Percentiles rank a stretch among this genome's conserved stretches.
Evolutionary conservation across 2,888 invertebrate genomes (phyloP).

Genomic region (Spodoptera exigua): DNA sequence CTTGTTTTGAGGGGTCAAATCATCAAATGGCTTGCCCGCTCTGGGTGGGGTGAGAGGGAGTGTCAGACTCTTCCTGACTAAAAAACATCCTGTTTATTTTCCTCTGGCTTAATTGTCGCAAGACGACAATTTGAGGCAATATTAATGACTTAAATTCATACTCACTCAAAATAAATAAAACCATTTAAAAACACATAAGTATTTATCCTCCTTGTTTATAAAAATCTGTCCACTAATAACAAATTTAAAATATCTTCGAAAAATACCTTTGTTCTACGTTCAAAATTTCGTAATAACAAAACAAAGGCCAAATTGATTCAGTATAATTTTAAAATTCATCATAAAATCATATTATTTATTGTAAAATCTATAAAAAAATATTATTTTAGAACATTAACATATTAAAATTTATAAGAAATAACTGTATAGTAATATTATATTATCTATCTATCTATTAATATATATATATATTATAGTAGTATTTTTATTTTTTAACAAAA

Average conservation of each 20-base stretch:
- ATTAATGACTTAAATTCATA: too few species aligned
- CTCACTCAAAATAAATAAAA: too few species aligned
- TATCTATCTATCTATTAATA: conserved; percentile 22
- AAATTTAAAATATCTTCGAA: neutral
- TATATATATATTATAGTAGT: conserved; percentile 10
- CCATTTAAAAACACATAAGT: too few species aligned
- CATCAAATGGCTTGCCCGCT: too few species aligned
- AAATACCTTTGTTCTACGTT: conserved; percentile 24
- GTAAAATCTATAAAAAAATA: conserved; percentile 51
- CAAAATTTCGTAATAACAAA: conserved; percentile 20
- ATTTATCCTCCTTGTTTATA: too few species aligned
- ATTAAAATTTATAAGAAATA: conserved; percentile 33
- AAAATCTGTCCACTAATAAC: neutral
- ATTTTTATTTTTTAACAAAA: conserved; percentile 15
- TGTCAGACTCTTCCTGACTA: too few species aligned
- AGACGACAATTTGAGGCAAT: too few species aligned
- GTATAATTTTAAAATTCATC: conserved; percentile 56
- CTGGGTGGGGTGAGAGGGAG: too few species aligned
- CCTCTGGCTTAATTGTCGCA: too few species aligned
- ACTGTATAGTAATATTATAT: too few species aligned
- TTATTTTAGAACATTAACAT: conserved; percentile 24
- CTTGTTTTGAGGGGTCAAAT: too few species aligned
- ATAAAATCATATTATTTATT: conserved; percentile 49
- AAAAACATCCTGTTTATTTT: too few species aligned
- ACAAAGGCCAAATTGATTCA: conserved; percentile 14